phyloP scores from a whole-genome alignment of 2,888 invertebrate species.

The Dioctria linearis region DNA sequence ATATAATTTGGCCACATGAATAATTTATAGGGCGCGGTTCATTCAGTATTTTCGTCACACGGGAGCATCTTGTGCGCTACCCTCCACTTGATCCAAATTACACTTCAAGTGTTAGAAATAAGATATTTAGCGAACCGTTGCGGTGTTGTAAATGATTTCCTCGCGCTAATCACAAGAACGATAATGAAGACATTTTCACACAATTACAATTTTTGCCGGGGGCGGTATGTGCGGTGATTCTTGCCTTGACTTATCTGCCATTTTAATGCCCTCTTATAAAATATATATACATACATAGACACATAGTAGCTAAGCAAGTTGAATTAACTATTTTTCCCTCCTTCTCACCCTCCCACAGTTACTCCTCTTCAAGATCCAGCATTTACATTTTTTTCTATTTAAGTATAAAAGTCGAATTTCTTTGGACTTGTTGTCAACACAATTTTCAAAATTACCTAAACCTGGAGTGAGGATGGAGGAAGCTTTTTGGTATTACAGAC shows the following conservation, averaged over 20 bases:
- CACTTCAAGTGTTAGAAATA: neutral
- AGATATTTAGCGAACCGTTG: conserved; percentile 9
- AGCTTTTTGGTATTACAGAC: neutral
- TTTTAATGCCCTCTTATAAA: neutral
- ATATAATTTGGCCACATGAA: conserved; percentile 1
- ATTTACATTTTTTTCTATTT: too few relatives aligned
- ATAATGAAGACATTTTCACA: conserved; percentile 41
- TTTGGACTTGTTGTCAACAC: conserved; percentile 16
- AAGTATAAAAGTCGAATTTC: neutral
- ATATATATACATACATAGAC: neutral
- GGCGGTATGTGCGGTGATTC: neutral
- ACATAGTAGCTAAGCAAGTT: neutral
- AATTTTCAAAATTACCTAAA: neutral
- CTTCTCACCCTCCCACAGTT: too few relatives aligned
- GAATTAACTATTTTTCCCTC: neutral
- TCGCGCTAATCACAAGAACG: conserved; percentile 21
- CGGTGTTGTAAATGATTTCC: neutral
- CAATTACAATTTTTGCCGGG: neutral
- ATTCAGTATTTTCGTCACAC: neutral
- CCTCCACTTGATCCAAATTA: neutral
- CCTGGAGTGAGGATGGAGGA: neutral
- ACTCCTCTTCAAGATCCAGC: too few relatives aligned
- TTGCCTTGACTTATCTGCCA: neutral
- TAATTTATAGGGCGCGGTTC: neutral
- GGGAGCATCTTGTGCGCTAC: neutral